Base-by-base conservation (phyloP, 2,113 vertebrate species). In the Tretioscincus oriximinensis region DNA sequence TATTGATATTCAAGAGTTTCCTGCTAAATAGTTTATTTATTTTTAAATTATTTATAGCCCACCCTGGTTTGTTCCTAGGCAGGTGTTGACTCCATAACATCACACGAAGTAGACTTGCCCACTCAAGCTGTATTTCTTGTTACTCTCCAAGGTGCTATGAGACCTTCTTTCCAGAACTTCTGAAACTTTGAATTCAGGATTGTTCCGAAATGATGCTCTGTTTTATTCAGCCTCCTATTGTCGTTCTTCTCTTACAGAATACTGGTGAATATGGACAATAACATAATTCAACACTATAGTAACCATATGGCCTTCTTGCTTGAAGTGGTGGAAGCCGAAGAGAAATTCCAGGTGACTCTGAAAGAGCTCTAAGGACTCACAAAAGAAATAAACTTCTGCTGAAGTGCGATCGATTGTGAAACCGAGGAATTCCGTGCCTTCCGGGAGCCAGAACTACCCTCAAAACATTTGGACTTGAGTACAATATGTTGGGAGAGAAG, bases 201-300 rank as follows among this genome's bases (percentile, higher is more conserved):
- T 29, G n/a, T 4, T 1, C 49, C 3, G 9, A 65, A 28, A 65
- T 16, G 63, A 6, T 28, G 26, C 8, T 28, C n/a, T 65, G 51
- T 3, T 14, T 54, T 54, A 63, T 6, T 60, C 60, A 22, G 20
- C 24, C 22, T 21, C 22, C 10, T 21, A n/a, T n/a, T 49, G 7
- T 12, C n/a, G 7, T 49, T 11, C 26, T 75, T 76, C 64, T 85
- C 65, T 87, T 60, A 2, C 63, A 99, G 98, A 82, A 99, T 99
- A 86, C 94, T 97, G 47, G 96, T 99, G 84, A 98, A 99, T 93
- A 99, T 99, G 98, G 98, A 99, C 74, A 96, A 99, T 93, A 99
- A 98, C 95, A 99, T 99, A 87, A 95, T 99, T 5, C 96, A 98
- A 92, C 98, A 99, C 90, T 99, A 99, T 90, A 99, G 97, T 95